Base-by-base conservation (phyloP, 2,113 vertebrate species). In the Cynopterus brachyotis region DNA sequence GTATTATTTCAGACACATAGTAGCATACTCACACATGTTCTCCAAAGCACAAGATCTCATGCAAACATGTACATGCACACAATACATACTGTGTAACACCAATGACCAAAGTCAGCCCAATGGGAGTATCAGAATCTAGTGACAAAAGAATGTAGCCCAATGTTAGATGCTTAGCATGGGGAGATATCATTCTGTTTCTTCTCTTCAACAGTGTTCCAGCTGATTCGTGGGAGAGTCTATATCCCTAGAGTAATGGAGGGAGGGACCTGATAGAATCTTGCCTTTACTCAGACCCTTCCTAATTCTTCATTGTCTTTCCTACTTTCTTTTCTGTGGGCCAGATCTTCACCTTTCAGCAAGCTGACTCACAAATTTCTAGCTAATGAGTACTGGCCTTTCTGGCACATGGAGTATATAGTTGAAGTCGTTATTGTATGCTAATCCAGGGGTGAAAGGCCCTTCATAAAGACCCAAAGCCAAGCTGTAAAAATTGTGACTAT, bases 391-490 rank as follows among this genome's bases (percentile, higher is more conserved):
- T 64, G 19, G 9, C 57, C 40, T 82, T 45, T 30, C 26, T 64
- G 80, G 57, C 6, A 50, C 59, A 53, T 4, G 37, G 9, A 93
- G 19, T 11, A n/a, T 40, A 69, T 40, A 89, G 26, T 35, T 69
- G 9, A 92, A 92, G 73, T 70, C 40, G 45, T 40, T 85, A 67
- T 45, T 94, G 4, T 70, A 89, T 89, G 42, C 50, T 94, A 95
- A 81, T 79, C 0, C 8, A 45, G 16, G 20, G 16, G 40, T 78
- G 9, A 92, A 55, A 60, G 42, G 82, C 3, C 60, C 55, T 28
- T 35, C 64, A 10, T 37, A 50, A 30, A 85, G 0, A 28, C 20
- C 32, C n/a, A 60, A 16, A 47, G 17, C 53, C 15, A 76, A 15
- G 55, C 32, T 88, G 2, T 69, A 75, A 78, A 95, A 82, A 45